Percentiles rank a stretch among this genome's conserved stretches.
phyloP scores from a whole-genome alignment of 2,113 vertebrate species.

The Onychorhynchus coronatus region DNA sequence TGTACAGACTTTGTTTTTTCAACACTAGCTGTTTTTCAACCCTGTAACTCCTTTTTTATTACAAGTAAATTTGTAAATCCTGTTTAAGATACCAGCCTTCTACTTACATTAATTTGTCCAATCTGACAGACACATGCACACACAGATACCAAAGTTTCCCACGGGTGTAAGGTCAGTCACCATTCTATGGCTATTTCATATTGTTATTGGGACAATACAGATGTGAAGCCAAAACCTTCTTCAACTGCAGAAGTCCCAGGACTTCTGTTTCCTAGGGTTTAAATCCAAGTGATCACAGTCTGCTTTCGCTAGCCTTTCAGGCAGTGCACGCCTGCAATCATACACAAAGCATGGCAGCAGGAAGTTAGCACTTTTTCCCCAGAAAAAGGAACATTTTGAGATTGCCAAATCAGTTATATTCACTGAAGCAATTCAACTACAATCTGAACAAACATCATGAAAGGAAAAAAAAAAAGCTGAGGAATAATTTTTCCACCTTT shows the following conservation, averaged over 20 bases:
- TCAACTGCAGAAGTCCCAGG: background rate
- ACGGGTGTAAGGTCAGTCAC: fast-evolving
- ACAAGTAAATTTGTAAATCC: background rate
- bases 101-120: background rate
- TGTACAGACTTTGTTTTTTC: background rate
- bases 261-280: background rate
- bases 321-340: background rate
- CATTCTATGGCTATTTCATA: background rate
- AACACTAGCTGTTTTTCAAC: background rate
- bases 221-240: background rate
- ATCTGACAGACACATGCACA: background rate
- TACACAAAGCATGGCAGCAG: background rate
- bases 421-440: background rate
- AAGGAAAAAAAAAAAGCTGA: background rate
- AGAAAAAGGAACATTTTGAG: background rate
- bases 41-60: background rate
- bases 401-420: background rate
- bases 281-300: background rate
- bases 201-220: background rate
- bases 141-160: background rate
- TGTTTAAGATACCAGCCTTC: background rate
- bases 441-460: background rate
- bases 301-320: background rate
- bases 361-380: background rate
- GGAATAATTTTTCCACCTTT: background rate